A percentile compares a stretch with the other conserved stretches of the same genome.
Conservation (phyloP, 2,888 invertebrate species). For the Agrotis clavis region DNA sequence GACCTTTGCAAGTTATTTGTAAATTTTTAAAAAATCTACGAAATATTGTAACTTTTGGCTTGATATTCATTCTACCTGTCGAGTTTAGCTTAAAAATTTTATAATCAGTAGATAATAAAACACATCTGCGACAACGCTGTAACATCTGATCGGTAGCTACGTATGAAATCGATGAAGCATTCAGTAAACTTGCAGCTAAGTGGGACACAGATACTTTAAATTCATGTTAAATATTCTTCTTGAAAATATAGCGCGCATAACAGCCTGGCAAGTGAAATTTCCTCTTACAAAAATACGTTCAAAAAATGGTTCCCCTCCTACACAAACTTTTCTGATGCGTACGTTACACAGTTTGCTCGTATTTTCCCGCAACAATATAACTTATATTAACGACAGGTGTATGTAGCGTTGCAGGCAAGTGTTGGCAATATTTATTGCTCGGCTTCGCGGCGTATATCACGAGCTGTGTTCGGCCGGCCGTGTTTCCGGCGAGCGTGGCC, state of each 20-base stretch:
- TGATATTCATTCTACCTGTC: background rate
- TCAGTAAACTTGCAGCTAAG: slow-evolving; percentile 20
- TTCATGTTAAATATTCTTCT: slow-evolving; percentile 12
- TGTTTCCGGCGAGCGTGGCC: slow-evolving; percentile 78
- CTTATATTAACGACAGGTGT: slow-evolving; percentile 36
- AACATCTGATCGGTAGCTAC: slow-evolving; percentile 7
- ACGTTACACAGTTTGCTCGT: slow-evolving; percentile 32
- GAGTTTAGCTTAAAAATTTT: background rate
- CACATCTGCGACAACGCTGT: background rate
- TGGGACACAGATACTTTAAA: slow-evolving; percentile 12
- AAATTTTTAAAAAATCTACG: too few species aligned
- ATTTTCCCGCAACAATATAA: slow-evolving; percentile 46
- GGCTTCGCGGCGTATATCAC: slow-evolving; percentile 51
- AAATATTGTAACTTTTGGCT: background rate
- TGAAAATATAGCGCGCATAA: slow-evolving; percentile 1
- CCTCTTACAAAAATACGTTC: slow-evolving; percentile 25
- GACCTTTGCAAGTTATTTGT: too few species aligned
- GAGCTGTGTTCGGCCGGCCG: slow-evolving; percentile 71
- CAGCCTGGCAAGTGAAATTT: slow-evolving; percentile 3
- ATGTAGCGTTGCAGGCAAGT: slow-evolving; percentile 45
- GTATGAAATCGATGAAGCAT: slow-evolving; percentile 36
- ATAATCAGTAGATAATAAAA: background rate
- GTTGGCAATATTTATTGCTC: slow-evolving; percentile 62
- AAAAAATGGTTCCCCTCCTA: slow-evolving; percentile 15
- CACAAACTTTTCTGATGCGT: slow-evolving; percentile 40